These are phyloP conservation scores for Lepidothrix coronata DNA, from an alignment of 2,113 vertebrate species.

Conservation along the genomic window DNA sequence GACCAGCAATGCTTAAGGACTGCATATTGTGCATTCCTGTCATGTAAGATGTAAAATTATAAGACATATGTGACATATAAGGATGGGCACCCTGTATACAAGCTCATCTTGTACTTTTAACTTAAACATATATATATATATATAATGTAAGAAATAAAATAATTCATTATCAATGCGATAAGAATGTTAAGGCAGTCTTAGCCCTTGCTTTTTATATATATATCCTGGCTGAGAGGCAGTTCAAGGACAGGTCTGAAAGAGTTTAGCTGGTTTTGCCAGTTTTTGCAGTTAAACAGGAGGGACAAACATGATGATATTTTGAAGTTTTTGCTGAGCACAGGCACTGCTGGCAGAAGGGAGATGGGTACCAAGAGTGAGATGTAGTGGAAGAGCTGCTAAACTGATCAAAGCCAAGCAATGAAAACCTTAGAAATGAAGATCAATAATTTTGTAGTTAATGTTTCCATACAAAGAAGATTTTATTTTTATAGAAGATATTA, in stretches of 20 bases:
- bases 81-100: background rate
- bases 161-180: background rate
- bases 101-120: background rate
- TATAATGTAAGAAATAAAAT: background rate
- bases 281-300: background rate
- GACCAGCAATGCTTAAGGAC: background rate
- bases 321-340: background rate
- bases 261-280: background rate
- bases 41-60: background rate
- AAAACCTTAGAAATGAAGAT: background rate
- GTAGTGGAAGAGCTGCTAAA: background rate
- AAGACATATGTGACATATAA: background rate
- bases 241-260: background rate
- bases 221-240: background rate
- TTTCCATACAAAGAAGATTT: background rate
- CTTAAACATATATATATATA: rapidly evolving
- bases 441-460: background rate
- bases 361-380: background rate
- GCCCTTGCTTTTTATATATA: background rate
- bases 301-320: rapidly evolving
- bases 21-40: background rate
- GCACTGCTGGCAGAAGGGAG: background rate
- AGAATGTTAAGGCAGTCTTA: background rate
- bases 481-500: background rate
- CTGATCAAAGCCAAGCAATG: background rate